phyloP scores from a whole-genome alignment of 2,888 invertebrate species.

The Acleris emargana region DNA sequence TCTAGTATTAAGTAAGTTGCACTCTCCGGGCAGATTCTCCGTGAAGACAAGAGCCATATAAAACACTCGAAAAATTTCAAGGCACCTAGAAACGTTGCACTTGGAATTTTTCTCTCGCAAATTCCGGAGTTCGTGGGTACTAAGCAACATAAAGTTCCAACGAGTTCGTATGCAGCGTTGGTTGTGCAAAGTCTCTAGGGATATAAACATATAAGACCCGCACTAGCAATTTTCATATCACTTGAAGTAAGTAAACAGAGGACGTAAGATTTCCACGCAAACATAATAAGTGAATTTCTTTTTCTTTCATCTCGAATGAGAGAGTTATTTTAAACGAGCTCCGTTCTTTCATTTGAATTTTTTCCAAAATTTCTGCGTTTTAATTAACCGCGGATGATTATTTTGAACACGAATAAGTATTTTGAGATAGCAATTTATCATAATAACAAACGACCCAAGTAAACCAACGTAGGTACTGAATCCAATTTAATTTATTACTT shows the following conservation, averaged over 20 bases:
- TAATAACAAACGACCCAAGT: constrained; percentile 31
- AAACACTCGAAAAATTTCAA: constrained; percentile 10
- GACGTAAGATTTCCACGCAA: background rate
- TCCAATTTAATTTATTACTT: constrained; percentile 36
- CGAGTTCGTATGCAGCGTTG: constrained; percentile 8
- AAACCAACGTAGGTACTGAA: constrained; percentile 25
- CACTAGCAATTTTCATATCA: constrained; percentile 15
- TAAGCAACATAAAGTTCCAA: constrained; percentile 9
- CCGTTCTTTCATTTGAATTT: background rate
- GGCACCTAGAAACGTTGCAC: constrained; percentile 5
- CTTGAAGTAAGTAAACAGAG: constrained; percentile 13
- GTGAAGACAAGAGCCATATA: constrained; percentile 9
- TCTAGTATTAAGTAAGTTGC: background rate
- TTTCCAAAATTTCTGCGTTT: background rate
- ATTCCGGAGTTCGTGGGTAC: constrained; percentile 4
- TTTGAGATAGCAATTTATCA: constrained; percentile 30
- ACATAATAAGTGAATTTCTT: constrained; percentile 12
- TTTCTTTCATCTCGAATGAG: background rate
- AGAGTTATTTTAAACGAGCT: background rate
- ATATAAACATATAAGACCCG: background rate
- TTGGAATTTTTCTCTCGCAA: constrained; percentile 12
- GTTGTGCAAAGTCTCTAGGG: constrained; percentile 7
- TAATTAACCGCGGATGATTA: constrained; percentile 1
- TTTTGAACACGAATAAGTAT: constrained; percentile 15
- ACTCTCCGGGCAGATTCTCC: background rate